phyloP scores from a whole-genome alignment of 2,113 vertebrate genomes.

The Catharus fuscescens region DNA sequence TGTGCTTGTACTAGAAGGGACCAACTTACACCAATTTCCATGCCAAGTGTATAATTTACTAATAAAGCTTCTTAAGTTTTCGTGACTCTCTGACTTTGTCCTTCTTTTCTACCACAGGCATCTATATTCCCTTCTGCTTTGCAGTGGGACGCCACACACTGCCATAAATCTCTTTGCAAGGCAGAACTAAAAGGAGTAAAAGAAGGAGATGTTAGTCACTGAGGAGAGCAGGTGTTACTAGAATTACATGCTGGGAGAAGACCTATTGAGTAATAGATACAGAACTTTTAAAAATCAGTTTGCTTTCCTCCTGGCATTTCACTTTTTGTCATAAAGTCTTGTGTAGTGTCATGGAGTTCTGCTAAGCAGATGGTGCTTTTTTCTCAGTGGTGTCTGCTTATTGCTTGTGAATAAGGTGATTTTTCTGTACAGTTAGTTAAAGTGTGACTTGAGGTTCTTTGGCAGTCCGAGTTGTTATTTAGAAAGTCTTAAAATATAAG shows the following conservation, averaged over 20 bases:
- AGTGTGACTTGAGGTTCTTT: slow-evolving; percentile 1
- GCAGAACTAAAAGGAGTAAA: not conserved
- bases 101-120: not conserved
- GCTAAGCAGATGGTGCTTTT: slow-evolving; percentile 36
- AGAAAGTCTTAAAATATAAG: slow-evolving; percentile 9
- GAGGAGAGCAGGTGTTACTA: slow-evolving; percentile 22
- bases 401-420: not conserved
- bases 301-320: slow-evolving; percentile 29
- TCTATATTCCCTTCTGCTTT: not conserved
- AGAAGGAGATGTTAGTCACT: not conserved
- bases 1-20: not conserved
- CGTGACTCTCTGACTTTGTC: not conserved
- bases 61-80: not conserved
- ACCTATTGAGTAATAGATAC: not conserved
- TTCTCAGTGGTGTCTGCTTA: slow-evolving; percentile 19
- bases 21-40: not conserved
- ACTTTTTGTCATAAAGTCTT: slow-evolving; percentile 11
- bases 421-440: slow-evolving; percentile 4
- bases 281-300: not conserved
- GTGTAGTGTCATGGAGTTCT: not conserved
- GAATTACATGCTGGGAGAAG: not conserved
- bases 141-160: fast-evolving
- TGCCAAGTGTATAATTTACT: not conserved
- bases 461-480: not conserved
- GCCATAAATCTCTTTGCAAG: not conserved